Base-by-base conservation (phyloP, 1,140 invertebrate species). In the Adelges cooleyi region DNA sequence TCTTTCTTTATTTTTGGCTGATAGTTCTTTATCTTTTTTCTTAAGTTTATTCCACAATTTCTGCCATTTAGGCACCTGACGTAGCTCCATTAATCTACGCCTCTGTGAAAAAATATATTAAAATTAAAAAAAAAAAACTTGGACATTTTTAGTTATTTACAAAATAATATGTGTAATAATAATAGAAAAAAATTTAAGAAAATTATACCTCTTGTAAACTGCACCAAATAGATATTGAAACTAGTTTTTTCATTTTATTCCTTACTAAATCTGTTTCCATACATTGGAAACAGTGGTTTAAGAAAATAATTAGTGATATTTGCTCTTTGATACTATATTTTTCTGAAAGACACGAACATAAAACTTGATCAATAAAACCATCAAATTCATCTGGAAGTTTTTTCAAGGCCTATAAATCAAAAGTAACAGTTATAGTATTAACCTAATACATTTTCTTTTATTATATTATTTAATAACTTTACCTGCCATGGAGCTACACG, bases 231-330 rank as follows among this genome's bases (percentile, higher is more conserved):
- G 92, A 86, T 0, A 98, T 79, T 0, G 93, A 96, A 0, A 98
- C 91, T 20, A 98, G 77, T 68, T 86, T 80, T 74, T 95, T 94
- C 3, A 95, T 86, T 77, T 95, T 90, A 70, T 94, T 88, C 36
- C 95, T 76, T 48, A 98, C 92, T 9, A 99, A 73, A 69, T 89
- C 87, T 22, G 96, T 86, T 79, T 98, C 95, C 87, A 97, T 90
- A 70, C 92, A 96, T 71, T 95, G 97, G 69, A 98, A 96, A 73
- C 92, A 93, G 74, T 98, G 92, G 74, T 94, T 95, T 0, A 99
- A 76, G 74, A 98, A 97, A 11, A 95, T 81, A 4, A 98, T 78
- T 33, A 98, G 71, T 0, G 86, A 82, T 0, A 88, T 93, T 72
- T 95, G 89, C 75, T 98, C 93, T 44, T 81, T 80, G 66, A 92